Percentiles rank a stretch among this genome's conserved stretches.
phyloP scores from a whole-genome alignment of 2,113 vertebrate species.

The Carettochelys insculpta region DNA sequence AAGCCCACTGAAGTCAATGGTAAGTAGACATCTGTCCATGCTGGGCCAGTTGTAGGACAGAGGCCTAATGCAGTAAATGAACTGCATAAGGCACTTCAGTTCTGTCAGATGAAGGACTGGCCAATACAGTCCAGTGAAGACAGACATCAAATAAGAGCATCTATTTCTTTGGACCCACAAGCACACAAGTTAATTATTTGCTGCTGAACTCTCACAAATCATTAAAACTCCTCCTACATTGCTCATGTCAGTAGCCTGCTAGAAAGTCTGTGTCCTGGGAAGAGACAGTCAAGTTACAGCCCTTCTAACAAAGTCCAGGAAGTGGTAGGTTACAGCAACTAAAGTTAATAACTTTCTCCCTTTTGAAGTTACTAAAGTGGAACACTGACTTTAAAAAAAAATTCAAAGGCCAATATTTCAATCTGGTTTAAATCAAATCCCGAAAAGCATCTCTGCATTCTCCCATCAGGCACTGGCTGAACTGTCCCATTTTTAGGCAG shows the following conservation, averaged over 20 bases:
- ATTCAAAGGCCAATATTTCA: not conserved
- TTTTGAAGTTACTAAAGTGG: not conserved
- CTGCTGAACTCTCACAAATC: not conserved
- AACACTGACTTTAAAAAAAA: not conserved
- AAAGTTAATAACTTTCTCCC: not conserved
- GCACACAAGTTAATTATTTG: not conserved
- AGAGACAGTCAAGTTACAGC: not conserved
- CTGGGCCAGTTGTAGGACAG: not conserved
- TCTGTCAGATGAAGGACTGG: not conserved
- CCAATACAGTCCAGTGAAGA: not conserved
- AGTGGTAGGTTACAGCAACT: not conserved
- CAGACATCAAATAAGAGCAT: not conserved
- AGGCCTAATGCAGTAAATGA: not conserved
- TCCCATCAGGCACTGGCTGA: not conserved
- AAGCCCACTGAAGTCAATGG: not conserved
- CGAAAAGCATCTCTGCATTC: not conserved
- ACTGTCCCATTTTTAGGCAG: slow-evolving; percentile 39
- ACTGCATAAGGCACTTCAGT: not conserved
- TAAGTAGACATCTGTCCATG: not conserved
- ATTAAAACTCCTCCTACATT: not conserved
- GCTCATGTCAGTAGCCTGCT: not conserved
- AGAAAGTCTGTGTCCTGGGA: not conserved
- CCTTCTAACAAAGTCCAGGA: not conserved
- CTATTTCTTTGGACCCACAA: not conserved
- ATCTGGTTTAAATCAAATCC: slow-evolving; percentile 29